Base-by-base conservation (phyloP, 2,113 vertebrate genomes). In the Empidonax traillii region DNA sequence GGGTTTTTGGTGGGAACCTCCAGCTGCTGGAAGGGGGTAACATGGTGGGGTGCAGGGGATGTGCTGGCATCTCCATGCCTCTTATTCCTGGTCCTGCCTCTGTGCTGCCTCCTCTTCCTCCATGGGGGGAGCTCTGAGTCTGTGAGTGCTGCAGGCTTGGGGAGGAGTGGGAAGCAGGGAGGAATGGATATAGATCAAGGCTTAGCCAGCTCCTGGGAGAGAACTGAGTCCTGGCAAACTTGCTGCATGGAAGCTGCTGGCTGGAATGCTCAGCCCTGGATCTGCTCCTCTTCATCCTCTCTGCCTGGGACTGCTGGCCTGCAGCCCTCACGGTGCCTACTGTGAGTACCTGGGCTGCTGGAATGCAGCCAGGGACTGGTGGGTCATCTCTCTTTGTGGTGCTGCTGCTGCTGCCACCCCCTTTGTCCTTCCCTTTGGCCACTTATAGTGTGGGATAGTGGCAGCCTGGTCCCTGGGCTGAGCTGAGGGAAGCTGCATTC, bases 101-200 rank as follows among this genome's bases (percentile, higher is more conserved):
- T 95, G 90, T 15, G 1, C 75, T 95, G 74, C 65, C 78, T 85
- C 37, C 61, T 89, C 55, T 84, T 82, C 43, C 46, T 95, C 94
- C 96, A 74, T 95, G 85, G 92, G 82, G 85, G 96, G 94, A 96
- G 96, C 96, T 95, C 87, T 93, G 30, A 55, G 61, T 65, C 89
- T n/a, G n/a, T 91, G 37, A 83, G 63, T 1, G 1, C 41, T 58
- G 62, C 41, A 41, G 39, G 11, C 46, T 56, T 13, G 1, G 23
- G 51, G 35, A 82, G 46, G 55, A 67, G 18, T 6, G 9, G 49
- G 28, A 68, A 47, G 25, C 25, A 3, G 39, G 13, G 41, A 72
- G 46, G 21, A 47, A 28, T 6, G 78, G 21, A n/a, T 43, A 43
- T 47, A 2, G 3, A 46, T 8, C 33, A 18, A 22, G 37, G n/a